These are phyloP conservation scores for Astyanax mexicanus DNA, from an alignment of 2,797 vertebrate genomes.

Conservation along the genomic window DNA sequence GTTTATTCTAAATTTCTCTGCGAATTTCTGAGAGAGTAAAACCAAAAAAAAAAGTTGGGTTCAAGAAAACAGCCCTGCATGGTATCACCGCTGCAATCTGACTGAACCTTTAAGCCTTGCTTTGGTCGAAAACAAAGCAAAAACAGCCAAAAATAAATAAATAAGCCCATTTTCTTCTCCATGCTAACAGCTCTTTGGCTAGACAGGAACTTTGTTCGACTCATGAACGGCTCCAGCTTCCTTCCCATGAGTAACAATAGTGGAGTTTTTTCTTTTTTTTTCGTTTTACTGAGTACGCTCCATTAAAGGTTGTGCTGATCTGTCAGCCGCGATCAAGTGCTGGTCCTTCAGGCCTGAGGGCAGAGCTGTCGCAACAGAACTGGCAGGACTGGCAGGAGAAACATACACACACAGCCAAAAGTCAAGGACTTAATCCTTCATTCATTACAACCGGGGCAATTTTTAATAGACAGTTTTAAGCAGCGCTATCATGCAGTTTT, in stretches of 20 bases:
- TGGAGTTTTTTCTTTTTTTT: not conserved
- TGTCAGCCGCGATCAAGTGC: slow-evolving; percentile 23
- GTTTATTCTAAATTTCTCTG: no score
- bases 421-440: not conserved
- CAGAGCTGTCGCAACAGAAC: not conserved
- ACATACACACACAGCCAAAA: not conserved
- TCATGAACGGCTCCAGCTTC: not conserved
- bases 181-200: not conserved
- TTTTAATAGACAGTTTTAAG: no score
- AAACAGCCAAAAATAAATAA: not conserved
- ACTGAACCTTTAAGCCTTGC: not conserved
- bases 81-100: not conserved
- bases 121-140: not conserved
- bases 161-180: not conserved
- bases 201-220: slow-evolving; percentile 28
- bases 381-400: not conserved
- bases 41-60: not conserved
- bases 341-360: not conserved
- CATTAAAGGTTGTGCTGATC: slow-evolving; percentile 6
- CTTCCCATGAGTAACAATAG: slow-evolving; percentile 23
- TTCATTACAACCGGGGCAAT: not conserved
- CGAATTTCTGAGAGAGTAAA: not conserved
- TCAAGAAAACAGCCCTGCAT: not conserved
- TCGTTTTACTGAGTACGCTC: not conserved
- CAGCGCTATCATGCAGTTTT: no score